A percentile compares a stretch with the other conserved stretches of the same genome.
These are phyloP conservation scores for Dilophus febrilis DNA, from an alignment of 2,888 invertebrate genomes.

Conservation along the genomic window DNA sequence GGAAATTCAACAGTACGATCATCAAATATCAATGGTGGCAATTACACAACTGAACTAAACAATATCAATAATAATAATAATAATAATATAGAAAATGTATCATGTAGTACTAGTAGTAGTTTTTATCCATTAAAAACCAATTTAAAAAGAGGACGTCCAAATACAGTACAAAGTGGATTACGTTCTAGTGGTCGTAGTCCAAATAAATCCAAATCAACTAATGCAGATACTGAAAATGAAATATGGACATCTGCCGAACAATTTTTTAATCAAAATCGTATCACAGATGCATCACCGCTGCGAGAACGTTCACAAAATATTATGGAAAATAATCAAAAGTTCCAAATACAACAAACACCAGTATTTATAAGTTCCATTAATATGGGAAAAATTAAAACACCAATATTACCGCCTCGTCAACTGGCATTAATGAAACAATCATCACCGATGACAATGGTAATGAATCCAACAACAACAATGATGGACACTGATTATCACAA, in stretches of 20 bases:
- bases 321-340: not conserved
- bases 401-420: constrained; percentile 16
- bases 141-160: constrained; percentile 35
- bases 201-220: too few species aligned
- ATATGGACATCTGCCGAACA: constrained; percentile 1
- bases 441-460: too few species aligned
- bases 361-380: constrained; percentile 5
- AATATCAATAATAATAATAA: not conserved
- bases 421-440: too few species aligned
- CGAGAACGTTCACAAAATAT: not conserved
- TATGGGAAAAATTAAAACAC: constrained; percentile 13
- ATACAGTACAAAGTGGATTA: constrained; percentile 30
- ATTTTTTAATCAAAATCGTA: not conserved
- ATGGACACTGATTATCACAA: too few species aligned
- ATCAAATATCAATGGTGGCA: too few species aligned
- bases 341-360: constrained; percentile 7
- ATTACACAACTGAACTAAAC: too few species aligned
- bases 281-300: too few species aligned
- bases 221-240: constrained; percentile 4
- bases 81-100: constrained; percentile 7
- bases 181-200: not conserved
- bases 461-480: too few species aligned
- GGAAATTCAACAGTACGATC: too few species aligned
- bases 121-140: constrained; percentile 36
- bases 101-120: too few species aligned